Evolutionary conservation across 2,113 vertebrate genomes (phyloP), one percentile per base, ranked within the genome.

Genomic region (Lucifuga dentata): DNA sequence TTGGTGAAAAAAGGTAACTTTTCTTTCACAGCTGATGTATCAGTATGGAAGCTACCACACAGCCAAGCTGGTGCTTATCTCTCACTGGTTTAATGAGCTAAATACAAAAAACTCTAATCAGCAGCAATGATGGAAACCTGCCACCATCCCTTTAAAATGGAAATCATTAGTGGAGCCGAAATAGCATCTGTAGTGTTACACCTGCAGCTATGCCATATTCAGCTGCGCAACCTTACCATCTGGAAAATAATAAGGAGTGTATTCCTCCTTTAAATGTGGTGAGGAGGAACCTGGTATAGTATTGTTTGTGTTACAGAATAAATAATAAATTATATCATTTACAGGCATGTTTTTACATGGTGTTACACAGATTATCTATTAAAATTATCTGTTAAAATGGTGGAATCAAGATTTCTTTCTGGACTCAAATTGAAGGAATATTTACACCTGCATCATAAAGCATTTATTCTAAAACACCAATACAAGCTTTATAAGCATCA

Each of bases 151-250:
- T 68, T 76, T 40, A 83, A 86, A 86, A 83, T 52, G 57, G 66
- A 68, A 74, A 50, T 35, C 43, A 83, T 88, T 61, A 84, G 12
- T 9, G 2, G 26, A 35, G 85, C 77, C 67, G 61, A 82, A 76
- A 56, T 78, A 81, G 84, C 84, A 87, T 89, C 82, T 89, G 86
- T 55, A 23, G 69, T 52, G 29, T 76, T 39, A 2, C 40, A 84
- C 84, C 78, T 77, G 71, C 57, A 81, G 84, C 84, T 74, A 78
- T 70, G 67, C 76, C 68, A 76, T 68, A 66, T 76, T 85, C 23
- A 29, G 57, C 80, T 69, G 70, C 43, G 68, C 78, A 78, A 68
- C 40, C 13, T 33, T 69, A 69, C 73, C 74, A 78, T 85, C 69
- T 84, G 80, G 72, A 72, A 65, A 56, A 53, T 8, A 55, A 61